Evolutionary conservation across 2,797 vertebrate genomes (phyloP), one percentile per base, ranked within the genome.

Genomic region (Galago senegalensis): DNA sequence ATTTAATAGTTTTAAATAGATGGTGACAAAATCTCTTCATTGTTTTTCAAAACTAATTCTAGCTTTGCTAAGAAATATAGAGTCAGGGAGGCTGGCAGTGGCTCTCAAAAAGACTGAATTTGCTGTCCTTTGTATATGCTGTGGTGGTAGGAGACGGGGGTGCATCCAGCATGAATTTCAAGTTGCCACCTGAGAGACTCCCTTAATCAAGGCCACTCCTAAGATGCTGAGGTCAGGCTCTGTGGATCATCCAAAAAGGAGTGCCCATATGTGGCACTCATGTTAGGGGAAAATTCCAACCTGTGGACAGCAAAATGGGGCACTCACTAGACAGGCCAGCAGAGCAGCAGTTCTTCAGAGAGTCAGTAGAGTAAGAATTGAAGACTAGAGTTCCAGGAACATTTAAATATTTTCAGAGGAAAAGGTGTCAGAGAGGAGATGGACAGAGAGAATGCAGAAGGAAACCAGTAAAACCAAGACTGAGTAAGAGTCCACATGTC

Each of bases 61-160:
- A 23, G 5, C 3, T 94, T 34, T 73, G 18, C 34, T 82, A 12
- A 65, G 34, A 46, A 69, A 67, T 37, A 65, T 31, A 3, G 21
- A 72, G 23, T 34, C 5, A 29, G 75, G 0, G n/a, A 1, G 3
- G 2, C 14, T 49, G 7, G 20, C 11, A 7, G 17, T 21, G n/a
- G 31, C 4, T 5, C 7, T 31, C 25, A 40, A 14, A 31, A 17
- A 37, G n/a, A n/a, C 1, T 60, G 16, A 69, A 34, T 77, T 27
- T 53, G 18, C 40, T 86, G 7, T 37, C 34, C 43, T 61, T 58
- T 37, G 10, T 61, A 12, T 14, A 21, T 6, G 3, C 3, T 46
- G 13, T 5, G 4, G 13, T 25, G 17, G 14, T 61, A 18, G 63
- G n/a, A 63, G 21, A 25, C 3, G n/a, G 7, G 29, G 7, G 7